A percentile compares a stretch with the other conserved stretches of the same genome.
Evolutionary conservation across 2,113 vertebrate species (phyloP).

Genomic region (Lampris incognitus): DNA sequence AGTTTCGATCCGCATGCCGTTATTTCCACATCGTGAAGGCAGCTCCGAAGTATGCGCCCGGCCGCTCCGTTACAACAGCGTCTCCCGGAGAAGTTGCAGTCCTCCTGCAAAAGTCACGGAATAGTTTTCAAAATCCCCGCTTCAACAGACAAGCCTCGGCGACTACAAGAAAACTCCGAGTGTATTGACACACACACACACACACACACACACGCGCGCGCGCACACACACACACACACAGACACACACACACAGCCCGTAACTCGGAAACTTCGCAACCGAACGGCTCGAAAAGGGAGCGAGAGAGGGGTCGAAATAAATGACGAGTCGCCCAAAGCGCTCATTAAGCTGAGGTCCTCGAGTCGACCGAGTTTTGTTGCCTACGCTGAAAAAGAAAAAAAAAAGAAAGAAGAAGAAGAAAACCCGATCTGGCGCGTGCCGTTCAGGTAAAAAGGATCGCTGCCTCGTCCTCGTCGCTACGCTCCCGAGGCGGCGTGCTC

Average conservation of each 20-base stretch:
- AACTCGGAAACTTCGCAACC: not conserved
- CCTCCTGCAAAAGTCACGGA: not conserved
- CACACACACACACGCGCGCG: too few species aligned
- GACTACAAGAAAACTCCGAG: too few species aligned
- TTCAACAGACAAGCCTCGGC: too few species aligned
- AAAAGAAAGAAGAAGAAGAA: too few species aligned
- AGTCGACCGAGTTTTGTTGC: not conserved
- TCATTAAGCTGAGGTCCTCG: constrained; percentile 30
- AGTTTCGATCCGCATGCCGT: constrained; percentile 23
- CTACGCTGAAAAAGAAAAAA: too few species aligned
- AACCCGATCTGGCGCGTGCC: not conserved
- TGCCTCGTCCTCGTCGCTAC: too few species aligned
- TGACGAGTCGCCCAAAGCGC: constrained; percentile 5
- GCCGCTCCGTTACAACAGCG: constrained; percentile 21
- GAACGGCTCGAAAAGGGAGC: constrained; percentile 27
- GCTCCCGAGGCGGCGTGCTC: constrained; percentile 21
- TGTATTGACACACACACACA: too few species aligned
- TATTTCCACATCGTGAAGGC: constrained; percentile 65
- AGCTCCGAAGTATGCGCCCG: constrained; percentile 22
- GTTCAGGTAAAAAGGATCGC: not conserved
- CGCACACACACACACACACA: too few species aligned
- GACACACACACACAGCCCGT: too few species aligned
- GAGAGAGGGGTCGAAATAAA: not conserved
- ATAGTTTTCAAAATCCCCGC: not conserved
- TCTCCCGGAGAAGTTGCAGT: too few species aligned